Conservation (phyloP, 2,888 invertebrate species). For the Halictus ligatus region DNA sequence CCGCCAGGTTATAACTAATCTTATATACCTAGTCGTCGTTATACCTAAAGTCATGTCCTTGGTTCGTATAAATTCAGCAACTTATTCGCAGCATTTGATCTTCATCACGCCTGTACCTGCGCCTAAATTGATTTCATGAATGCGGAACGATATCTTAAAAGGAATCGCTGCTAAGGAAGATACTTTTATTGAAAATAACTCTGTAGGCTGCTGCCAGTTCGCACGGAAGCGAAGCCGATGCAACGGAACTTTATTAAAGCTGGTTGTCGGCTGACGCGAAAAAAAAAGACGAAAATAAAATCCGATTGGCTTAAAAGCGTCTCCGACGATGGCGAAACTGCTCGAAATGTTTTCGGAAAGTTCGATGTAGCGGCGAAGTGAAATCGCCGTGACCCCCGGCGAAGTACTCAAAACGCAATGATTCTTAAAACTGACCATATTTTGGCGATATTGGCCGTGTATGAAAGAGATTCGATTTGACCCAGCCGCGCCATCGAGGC, state of each 20-base stretch:
- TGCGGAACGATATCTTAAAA: conserved; percentile 51
- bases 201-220: conserved; percentile 64
- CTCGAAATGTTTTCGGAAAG: background rate
- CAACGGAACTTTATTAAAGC: conserved; percentile 66
- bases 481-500: conserved; percentile 55
- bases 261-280: conserved; percentile 45
- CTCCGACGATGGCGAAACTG: background rate
- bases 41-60: background rate
- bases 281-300: conserved; percentile 27
- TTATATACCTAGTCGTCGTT: no score
- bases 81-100: conserved; percentile 49
- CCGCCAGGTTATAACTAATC: no score
- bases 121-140: conserved; percentile 32
- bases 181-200: conserved; percentile 67
- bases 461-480: conserved; percentile 65
- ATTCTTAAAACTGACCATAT: conserved; percentile 65
- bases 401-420: conserved; percentile 40
- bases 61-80: background rate
- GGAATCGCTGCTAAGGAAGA: conserved; percentile 62
- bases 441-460: conserved; percentile 64
- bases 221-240: conserved; percentile 60
- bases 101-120: conserved; percentile 28
- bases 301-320: background rate
- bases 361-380: conserved; percentile 16
- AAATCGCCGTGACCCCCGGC: conserved; percentile 43